Base-by-base conservation (phyloP, 2,888 invertebrate genomes). In the Ischnus inquisitorius region DNA sequence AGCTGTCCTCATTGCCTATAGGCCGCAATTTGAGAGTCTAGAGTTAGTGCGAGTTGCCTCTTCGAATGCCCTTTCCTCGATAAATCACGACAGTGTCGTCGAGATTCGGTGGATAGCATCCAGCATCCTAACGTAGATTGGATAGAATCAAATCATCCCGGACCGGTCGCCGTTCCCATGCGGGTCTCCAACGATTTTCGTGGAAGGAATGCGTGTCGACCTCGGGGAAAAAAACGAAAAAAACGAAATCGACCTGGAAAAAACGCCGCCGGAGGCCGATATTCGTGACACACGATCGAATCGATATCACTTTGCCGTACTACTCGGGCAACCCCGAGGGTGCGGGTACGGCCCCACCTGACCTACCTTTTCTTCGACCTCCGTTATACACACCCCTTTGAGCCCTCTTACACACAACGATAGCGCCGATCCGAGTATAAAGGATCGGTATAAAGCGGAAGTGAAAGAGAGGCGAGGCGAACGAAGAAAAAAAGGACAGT, bases 91-190 rank as follows among this genome's bases (percentile, higher is more conserved):
- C 48, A 6, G 34, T 79, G 69, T 51, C 69, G 48, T 22, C 43
- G 77, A 22, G 25, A 48, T 10, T 88, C 96, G 96, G 91, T 92
- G 96, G 74, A 95, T 96, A 0, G 94, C 95, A 10, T 96, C 12
- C n/a, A n/a, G 28, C 12, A 67, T 68, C 25, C 25, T 16, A 46
- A 46, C 41, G 57, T 60, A 14, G 57, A 46, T 60, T 14, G 12
- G 22, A 19, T 6, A 41, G 12, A 28, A 48, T 16, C 12, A 16
- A n/a, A 48, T 48, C n/a, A 39, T 22, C 22, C 6, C 12, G 43
- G 2, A 19, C 22, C 25, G 12, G 19, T 51, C 16, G 3, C 5
- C 8, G 39, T 65, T 39, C 2, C 39, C 2, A 62, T n/a, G 39
- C 28, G 14, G 41, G 16, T 19, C 3, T 12, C 43, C 65, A 65